These are phyloP conservation scores for Mayetiola destructor DNA, from an alignment of 2,888 invertebrate species.

Conservation along the genomic window DNA sequence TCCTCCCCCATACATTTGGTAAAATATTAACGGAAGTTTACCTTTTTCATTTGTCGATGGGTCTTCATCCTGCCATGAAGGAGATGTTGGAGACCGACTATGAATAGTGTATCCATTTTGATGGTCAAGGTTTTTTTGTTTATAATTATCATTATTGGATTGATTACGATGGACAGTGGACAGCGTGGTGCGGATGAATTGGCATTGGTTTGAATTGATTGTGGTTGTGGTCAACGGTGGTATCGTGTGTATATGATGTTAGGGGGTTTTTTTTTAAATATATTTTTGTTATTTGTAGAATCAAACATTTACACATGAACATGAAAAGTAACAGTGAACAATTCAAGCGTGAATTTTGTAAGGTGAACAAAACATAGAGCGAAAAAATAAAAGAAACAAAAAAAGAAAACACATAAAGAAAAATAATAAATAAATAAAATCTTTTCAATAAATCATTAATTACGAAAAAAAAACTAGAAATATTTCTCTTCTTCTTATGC, in stretches of 20 bases:
- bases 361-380: too few species aligned
- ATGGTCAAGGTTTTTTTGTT: not conserved
- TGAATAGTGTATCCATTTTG: too few species aligned
- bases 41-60: conserved; percentile 17
- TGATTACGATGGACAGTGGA: not conserved
- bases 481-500: too few species aligned
- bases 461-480: too few species aligned
- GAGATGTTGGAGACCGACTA: conserved; percentile 34
- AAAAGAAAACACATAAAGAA: not conserved
- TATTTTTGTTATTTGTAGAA: not conserved
- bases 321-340: not conserved
- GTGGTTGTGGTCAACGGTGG: not conserved
- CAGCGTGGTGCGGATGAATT: not conserved
- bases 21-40: too few species aligned
- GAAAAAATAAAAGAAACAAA: not conserved
- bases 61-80: conserved; percentile 35
- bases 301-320: conserved; percentile 1
- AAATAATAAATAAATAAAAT: not conserved
- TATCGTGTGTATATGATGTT: not conserved
- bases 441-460: too few species aligned
- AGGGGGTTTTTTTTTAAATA: not conserved
- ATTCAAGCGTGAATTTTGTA: conserved; percentile 4
- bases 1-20: too few species aligned
- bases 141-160: not conserved
- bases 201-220: not conserved